Conservation (phyloP, 30 jellyfish, hydroid and myxozoan species). For the Catostylus mosaicus region DNA sequence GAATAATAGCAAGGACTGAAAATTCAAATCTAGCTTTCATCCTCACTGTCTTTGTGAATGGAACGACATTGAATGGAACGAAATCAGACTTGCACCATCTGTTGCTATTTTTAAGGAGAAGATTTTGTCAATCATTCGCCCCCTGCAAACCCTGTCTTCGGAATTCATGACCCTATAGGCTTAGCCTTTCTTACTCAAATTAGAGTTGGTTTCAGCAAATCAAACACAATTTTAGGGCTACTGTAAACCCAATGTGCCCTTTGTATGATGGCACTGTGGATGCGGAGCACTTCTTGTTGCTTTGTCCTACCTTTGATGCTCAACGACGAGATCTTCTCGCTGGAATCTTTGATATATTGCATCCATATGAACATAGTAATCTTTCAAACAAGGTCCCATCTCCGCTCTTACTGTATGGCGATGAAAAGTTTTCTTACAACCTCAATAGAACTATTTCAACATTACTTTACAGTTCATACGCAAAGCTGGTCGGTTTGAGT, state of each 20-base stretch:
- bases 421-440: neutral
- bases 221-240: constrained; percentile 34
- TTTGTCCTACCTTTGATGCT: constrained; percentile 4
- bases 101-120: constrained; percentile 3
- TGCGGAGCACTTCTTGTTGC: constrained; percentile 8
- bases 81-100: constrained; percentile 8
- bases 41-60: too few species aligned
- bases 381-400: constrained; percentile 1
- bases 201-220: constrained; percentile 32
- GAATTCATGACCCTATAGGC: constrained; percentile 34
- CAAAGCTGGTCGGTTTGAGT: constrained; percentile 4
- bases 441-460: neutral
- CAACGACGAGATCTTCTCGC: constrained; percentile 23
- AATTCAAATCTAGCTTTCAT: too few species aligned
- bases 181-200: constrained; percentile 29
- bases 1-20: too few species aligned
- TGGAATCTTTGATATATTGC: neutral
- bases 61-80: neutral
- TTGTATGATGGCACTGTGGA: neutral
- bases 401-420: constrained; percentile 2
- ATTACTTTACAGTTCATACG: neutral
- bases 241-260: constrained; percentile 29
- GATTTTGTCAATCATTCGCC: constrained; percentile 15
- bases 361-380: neutral
- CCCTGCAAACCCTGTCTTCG: constrained; percentile 19